Percentiles rank a stretch among this genome's conserved stretches.
Conservation (phyloP, 2,888 invertebrate genomes). For the Cryptus armator region DNA sequence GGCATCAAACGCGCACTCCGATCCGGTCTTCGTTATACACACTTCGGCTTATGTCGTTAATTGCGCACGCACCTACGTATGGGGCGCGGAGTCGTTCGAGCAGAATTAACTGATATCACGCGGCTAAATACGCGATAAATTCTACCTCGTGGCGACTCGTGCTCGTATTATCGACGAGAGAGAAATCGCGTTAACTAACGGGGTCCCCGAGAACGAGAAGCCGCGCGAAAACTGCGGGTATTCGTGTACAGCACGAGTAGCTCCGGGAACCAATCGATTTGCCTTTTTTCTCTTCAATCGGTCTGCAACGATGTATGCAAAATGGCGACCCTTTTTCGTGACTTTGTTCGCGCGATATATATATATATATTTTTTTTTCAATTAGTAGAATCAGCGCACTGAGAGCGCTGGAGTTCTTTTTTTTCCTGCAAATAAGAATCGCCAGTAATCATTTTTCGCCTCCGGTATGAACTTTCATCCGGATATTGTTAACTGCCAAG, state of each 20-base stretch:
- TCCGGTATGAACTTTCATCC: too few species aligned
- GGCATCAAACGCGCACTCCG: conserved; percentile 65
- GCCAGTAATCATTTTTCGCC: too few species aligned
- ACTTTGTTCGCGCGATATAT: conserved; percentile 29
- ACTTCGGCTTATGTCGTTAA: conserved; percentile 78
- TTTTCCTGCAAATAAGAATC: too few species aligned
- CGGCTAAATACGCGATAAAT: conserved; percentile 75
- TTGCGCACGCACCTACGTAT: conserved; percentile 81
- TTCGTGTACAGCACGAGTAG: conserved; percentile 64
- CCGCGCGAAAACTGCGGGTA: conserved; percentile 35
- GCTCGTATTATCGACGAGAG: conserved; percentile 46
- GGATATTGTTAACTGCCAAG: too few species aligned
- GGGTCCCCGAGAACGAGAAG: conserved; percentile 44
- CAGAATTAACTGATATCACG: conserved; percentile 77
- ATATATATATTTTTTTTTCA: too few species aligned
- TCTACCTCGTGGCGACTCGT: conserved; percentile 59
- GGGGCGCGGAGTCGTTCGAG: conserved; percentile 73
- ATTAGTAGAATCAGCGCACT: too few species aligned
- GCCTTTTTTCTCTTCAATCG: conserved; percentile 10
- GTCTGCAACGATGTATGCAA: conserved; percentile 14
- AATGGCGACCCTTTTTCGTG: conserved; percentile 11
- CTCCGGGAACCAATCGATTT: conserved; percentile 61
- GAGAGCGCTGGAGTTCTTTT: too few species aligned
- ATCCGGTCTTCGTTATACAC: conserved; percentile 82
- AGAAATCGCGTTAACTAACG: conserved; percentile 65